phyloP scores from a whole-genome alignment of 2,797 vertebrate genomes.

The Eulemur rubriventer region DNA sequence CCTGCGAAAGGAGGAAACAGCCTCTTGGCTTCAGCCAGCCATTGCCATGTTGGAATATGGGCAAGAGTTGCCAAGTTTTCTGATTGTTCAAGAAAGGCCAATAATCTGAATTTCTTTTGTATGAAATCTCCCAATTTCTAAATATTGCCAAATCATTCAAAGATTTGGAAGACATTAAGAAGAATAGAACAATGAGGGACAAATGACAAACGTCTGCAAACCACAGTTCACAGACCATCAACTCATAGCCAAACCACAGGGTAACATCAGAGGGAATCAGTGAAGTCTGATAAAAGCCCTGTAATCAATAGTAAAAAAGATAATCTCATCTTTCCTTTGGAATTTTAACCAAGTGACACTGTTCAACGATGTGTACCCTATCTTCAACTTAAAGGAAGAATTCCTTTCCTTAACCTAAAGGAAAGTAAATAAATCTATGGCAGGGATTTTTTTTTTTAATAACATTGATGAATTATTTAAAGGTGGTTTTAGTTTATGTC shows the following conservation, averaged over 20 bases:
- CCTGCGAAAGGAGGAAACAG: rapidly evolving
- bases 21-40: not conserved
- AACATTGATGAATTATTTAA: not conserved
- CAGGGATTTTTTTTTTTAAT: not conserved
- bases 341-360: not conserved
- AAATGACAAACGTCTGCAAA: not conserved
- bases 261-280: not conserved
- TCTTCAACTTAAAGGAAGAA: not conserved
- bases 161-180: not conserved
- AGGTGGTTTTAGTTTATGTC: not conserved
- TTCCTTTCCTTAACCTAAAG: not conserved
- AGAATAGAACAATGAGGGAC: not conserved
- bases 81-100: not conserved
- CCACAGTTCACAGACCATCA: not conserved
- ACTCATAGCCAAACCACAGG: rapidly evolving
- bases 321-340: not conserved
- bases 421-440: not conserved
- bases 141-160: not conserved
- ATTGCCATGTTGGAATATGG: not conserved
- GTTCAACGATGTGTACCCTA: not conserved
- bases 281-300: not conserved
- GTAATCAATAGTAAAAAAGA: not conserved
- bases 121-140: not conserved
- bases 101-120: not conserved
- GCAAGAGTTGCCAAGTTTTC: not conserved